Evolutionary conservation across 2,113 vertebrate genomes (phyloP).

Genomic region (Oenanthe melanoleuca): DNA sequence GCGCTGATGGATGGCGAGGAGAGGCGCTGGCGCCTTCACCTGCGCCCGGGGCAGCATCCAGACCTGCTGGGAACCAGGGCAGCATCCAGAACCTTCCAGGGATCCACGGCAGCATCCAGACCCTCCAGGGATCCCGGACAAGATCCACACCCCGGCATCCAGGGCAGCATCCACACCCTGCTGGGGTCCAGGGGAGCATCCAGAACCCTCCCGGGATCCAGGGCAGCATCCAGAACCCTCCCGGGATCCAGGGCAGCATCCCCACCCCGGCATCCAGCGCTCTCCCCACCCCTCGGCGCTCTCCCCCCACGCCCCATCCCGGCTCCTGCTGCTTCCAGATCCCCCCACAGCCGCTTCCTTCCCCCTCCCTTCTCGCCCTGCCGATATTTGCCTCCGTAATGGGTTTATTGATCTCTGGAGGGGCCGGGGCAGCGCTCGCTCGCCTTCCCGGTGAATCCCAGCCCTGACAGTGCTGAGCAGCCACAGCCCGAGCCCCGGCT

Average conservation of each 20-base stretch:
- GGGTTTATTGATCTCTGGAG: background rate
- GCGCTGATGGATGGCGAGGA: background rate
- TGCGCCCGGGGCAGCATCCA: background rate
- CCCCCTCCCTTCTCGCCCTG: background rate
- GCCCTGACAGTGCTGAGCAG: background rate
- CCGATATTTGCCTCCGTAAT: background rate
- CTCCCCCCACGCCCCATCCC: background rate
- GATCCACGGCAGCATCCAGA: background rate
- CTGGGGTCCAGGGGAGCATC: rapidly evolving
- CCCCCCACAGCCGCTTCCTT: background rate
- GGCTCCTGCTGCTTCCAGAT: background rate
- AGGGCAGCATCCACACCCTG: too few relatives aligned
- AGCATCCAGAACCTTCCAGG: background rate
- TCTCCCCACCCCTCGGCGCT: too few relatives aligned
- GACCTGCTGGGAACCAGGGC: background rate
- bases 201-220: background rate
- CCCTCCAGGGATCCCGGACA: background rate
- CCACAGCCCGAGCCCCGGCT: background rate
- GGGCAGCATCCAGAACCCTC: background rate
- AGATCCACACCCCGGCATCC: background rate
- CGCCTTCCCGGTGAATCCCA: background rate
- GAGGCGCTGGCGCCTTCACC: background rate
- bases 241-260: background rate
- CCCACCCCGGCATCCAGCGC: too few relatives aligned
- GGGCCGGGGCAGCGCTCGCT: background rate